Evolutionary conservation across 2,888 invertebrate genomes (phyloP).

Genomic region (Drosophila maculinotata): DNA sequence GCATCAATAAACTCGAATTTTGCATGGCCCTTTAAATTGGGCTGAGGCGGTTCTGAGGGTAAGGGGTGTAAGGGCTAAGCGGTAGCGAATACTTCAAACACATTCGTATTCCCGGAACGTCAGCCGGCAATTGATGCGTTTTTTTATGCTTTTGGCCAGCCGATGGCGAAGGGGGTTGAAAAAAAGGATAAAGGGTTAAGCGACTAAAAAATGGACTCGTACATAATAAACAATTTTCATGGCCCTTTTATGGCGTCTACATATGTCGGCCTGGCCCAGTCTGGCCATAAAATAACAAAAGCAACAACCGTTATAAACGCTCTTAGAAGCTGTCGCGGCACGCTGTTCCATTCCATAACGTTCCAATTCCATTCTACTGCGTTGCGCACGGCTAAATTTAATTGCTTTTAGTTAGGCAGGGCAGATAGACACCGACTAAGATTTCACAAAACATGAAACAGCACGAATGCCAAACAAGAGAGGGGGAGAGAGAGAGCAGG

Average conservation of each 20-base stretch:
- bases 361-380: slow-evolving; percentile 21
- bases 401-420: slow-evolving; percentile 13
- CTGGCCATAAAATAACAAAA: slow-evolving; percentile 38
- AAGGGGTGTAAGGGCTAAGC: neutral
- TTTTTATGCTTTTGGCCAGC: slow-evolving; percentile 38
- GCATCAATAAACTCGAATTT: slow-evolving; percentile 49
- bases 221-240: slow-evolving; percentile 52
- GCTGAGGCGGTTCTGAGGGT: neutral
- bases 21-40: slow-evolving; percentile 22
- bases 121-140: slow-evolving; percentile 58
- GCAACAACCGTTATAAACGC: slow-evolving; percentile 50
- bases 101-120: slow-evolving; percentile 47
- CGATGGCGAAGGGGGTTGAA: neutral
- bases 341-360: slow-evolving; percentile 28
- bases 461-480: neutral
- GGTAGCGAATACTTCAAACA: neutral
- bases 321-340: slow-evolving; percentile 31
- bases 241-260: slow-evolving; percentile 46
- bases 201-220: slow-evolving; percentile 34
- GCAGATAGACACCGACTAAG: slow-evolving; percentile 4
- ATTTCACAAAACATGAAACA: neutral
- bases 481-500: no score
- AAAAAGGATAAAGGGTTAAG: slow-evolving; percentile 50
- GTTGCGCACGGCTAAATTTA: slow-evolving; percentile 29
- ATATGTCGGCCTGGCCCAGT: slow-evolving; percentile 47